Evolutionary conservation across 2,888 invertebrate genomes (phyloP).

Genomic region (Phaonia tiefii): DNA sequence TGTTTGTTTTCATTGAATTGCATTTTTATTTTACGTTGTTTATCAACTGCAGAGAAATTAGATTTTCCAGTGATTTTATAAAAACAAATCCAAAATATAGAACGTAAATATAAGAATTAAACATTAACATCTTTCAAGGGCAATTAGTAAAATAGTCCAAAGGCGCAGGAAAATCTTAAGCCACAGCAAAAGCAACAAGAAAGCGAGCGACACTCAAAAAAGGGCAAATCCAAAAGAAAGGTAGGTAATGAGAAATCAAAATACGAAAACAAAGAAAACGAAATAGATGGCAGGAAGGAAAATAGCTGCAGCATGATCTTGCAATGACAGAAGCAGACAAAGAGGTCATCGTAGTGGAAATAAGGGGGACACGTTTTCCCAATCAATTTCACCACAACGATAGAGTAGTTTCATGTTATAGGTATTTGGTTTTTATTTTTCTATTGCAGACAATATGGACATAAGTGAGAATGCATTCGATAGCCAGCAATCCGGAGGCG

Average conservation of each 20-base stretch:
- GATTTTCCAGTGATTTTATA: constrained; percentile 47
- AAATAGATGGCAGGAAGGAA: constrained; percentile 19
- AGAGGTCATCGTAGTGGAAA: constrained; percentile 21
- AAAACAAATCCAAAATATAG: constrained; percentile 29
- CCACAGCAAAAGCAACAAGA: not conserved
- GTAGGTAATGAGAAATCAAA: constrained; percentile 30
- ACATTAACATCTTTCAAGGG: not conserved
- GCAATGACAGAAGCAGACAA: constrained; percentile 23
- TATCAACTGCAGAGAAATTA: constrained; percentile 49
- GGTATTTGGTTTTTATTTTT: not conserved
- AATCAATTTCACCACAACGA: constrained; percentile 3
- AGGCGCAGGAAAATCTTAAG: not conserved
- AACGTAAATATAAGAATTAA: not conserved
- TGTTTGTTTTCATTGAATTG: constrained; percentile 54
- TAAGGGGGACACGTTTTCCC: constrained; percentile 39
- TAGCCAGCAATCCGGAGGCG: constrained; percentile 62
- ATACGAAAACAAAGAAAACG: constrained; percentile 30
- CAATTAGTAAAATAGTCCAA: not conserved
- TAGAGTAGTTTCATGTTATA: not conserved
- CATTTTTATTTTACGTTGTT: constrained; percentile 60
- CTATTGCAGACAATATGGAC: constrained; percentile 65
- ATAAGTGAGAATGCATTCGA: constrained; percentile 67
- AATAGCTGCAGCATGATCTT: constrained; percentile 27
- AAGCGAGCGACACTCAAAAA: constrained; percentile 1
- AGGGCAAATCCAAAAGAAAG: not conserved